Percentiles rank a stretch among this genome's conserved stretches.
phyloP scores from a whole-genome alignment of 2,888 invertebrate genomes.

The Mechanitis mazaeus region DNA sequence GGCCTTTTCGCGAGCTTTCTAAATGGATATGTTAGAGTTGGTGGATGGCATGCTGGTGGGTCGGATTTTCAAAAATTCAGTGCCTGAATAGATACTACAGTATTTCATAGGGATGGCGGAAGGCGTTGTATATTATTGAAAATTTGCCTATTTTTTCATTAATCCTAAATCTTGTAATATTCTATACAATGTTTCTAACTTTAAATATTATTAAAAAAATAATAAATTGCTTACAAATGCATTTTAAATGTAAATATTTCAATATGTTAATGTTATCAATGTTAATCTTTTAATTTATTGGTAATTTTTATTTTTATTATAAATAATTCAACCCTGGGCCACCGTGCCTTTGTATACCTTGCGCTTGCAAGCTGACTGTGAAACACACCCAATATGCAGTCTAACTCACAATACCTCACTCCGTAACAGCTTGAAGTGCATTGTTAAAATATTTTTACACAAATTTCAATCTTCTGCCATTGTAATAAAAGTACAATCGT shows the following conservation, averaged over 20 bases:
- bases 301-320: slow-evolving; percentile 3
- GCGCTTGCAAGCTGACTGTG: slow-evolving; percentile 42
- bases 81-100: slow-evolving; percentile 45
- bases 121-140: slow-evolving; percentile 16
- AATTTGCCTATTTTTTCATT: no score
- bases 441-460: slow-evolving; percentile 4
- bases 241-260: background rate
- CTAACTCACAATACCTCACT: slow-evolving; percentile 37
- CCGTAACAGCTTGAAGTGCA: slow-evolving; percentile 23
- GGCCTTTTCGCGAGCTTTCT: no score
- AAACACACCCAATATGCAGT: slow-evolving; percentile 42
- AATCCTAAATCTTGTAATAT: no score
- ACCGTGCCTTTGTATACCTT: slow-evolving; percentile 24
- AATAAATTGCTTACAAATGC: no score
- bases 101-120: slow-evolving; percentile 41
- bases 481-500: slow-evolving; percentile 9
- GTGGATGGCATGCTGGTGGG: slow-evolving; percentile 39
- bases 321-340: slow-evolving; percentile 17
- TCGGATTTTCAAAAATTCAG: slow-evolving; percentile 59
- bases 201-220: no score
- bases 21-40: background rate
- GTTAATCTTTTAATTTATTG: background rate
- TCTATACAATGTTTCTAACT: no score
- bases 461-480: slow-evolving; percentile 6
- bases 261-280: no score